These are phyloP conservation scores for Mactra quadrangularis DNA, from an alignment of 1,140 invertebrate species.

Conservation along the genomic window DNA sequence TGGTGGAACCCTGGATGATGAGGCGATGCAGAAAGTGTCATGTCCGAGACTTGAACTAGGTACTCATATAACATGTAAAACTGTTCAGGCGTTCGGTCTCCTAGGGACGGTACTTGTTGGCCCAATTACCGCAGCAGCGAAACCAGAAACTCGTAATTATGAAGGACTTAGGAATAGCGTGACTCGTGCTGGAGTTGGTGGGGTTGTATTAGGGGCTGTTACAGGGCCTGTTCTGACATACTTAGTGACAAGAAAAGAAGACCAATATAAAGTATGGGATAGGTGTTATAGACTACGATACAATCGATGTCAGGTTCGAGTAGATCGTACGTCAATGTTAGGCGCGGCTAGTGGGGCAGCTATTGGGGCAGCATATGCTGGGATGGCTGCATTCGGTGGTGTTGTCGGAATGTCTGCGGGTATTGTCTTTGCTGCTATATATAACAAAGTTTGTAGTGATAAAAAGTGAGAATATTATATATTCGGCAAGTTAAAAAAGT, in stretches of 20 bases:
- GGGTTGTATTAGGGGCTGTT: conserved; percentile 46
- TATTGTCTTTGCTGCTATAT: conserved; percentile 35
- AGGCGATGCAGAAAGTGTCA: conserved; percentile 49
- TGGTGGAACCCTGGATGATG: conserved; percentile 32
- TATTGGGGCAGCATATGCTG: conserved; percentile 46
- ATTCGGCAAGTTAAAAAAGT: too few species aligned
- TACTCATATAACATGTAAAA: conserved; percentile 52
- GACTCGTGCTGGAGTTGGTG: conserved; percentile 39
- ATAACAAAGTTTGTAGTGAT: conserved; percentile 3
- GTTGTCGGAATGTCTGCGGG: conserved; percentile 55
- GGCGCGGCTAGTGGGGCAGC: conserved; percentile 41
- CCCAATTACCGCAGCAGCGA: conserved; percentile 33
- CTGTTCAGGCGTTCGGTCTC: conserved; percentile 56
- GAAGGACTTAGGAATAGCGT: conserved; percentile 37
- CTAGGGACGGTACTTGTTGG: conserved; percentile 55
- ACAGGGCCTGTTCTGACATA: conserved; percentile 47
- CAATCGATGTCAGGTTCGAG: conserved; percentile 53
- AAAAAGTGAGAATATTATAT: too few species aligned
- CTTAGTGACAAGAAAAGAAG: conserved; percentile 40
- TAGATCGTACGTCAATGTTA: conserved; percentile 46
- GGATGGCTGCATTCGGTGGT: conserved; percentile 45
- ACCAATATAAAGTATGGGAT: conserved; percentile 57
- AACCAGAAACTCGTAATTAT: conserved; percentile 57
- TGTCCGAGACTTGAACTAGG: conserved; percentile 30
- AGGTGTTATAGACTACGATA: conserved; percentile 62